Base-by-base conservation (phyloP, 2,113 vertebrate genomes). In the Tor tambroides region DNA sequence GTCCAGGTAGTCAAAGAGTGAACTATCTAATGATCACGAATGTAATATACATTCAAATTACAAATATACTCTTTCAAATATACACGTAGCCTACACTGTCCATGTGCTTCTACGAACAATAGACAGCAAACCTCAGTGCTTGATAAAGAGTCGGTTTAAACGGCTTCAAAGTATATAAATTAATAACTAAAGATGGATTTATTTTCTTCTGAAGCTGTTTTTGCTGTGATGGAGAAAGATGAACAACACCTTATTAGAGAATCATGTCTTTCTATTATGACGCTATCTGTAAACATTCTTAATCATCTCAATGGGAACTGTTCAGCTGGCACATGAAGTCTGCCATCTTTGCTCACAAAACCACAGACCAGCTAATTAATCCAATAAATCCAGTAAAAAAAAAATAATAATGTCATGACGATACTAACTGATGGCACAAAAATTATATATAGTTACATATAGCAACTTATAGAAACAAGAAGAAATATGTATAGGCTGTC, bases 1-100 rank as follows among this genome's bases (percentile, higher is more conserved):
- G 28, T 69, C 12, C 46, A n/a, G 76, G 59, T 80, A 65, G 83
- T 87, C 75, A 86, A 30, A 56, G 19, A 28, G 11, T 61, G 21
- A 61, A 61, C 1, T 3, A n/a, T 10, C 6, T 11, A 59, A 59
- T 5, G 21, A 23, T 59, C 56, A 23, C 7, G 2, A 23, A 65
- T 30, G 63, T n/a, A n/a, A n/a, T n/a, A n/a, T n/a, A n/a, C n/a
- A n/a, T n/a, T n/a, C n/a, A n/a, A n/a, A n/a, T n/a, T n/a, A n/a
- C n/a, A n/a, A n/a, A n/a, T n/a, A n/a, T n/a, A n/a, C n/a, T n/a
- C 23, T 6, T n/a, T 61, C 59, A 61, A 61, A 63, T 26, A 11
- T 4, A 63, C 10, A 26, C 2, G 5, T 8, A 61, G 14, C 14
- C 15, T 51, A 51, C 14, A 51, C 4, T 51, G 14, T 17, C 14